Percentiles rank a stretch among this genome's conserved stretches.
Conservation (phyloP, 92 coral and sea anemone species). For the Umimayanthus chanpuru region DNA sequence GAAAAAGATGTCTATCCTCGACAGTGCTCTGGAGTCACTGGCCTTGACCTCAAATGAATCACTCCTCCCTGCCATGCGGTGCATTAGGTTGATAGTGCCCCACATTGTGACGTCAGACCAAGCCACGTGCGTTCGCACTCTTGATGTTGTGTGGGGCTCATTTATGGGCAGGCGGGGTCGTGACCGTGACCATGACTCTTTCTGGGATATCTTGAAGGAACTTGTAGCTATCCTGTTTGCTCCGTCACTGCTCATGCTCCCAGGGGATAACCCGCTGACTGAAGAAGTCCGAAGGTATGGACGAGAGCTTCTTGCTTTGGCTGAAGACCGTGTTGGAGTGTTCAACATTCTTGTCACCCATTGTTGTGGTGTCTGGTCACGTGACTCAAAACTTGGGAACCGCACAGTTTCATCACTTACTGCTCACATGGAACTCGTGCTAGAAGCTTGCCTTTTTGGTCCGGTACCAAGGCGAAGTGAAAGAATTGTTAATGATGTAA, state of each 20-base stretch:
- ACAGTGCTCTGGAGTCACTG: conserved; percentile 72
- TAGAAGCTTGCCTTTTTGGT: conserved; percentile 79
- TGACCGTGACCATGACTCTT: conserved; percentile 62
- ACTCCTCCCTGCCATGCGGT: conserved; percentile 63
- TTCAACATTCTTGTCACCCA: conserved; percentile 78
- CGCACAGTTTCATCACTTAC: background rate
- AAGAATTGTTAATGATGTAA: conserved; percentile 66
- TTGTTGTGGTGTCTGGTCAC: conserved; percentile 74
- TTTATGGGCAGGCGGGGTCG: conserved; percentile 67
- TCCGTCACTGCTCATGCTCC: conserved; percentile 73
- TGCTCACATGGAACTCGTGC: conserved; percentile 62
- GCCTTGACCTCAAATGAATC: conserved; percentile 72
- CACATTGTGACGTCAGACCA: conserved; percentile 55
- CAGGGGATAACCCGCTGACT: conserved; percentile 71
- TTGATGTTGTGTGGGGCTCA: conserved; percentile 81
- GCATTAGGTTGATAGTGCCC: conserved; percentile 74
- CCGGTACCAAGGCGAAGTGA: conserved; percentile 74
- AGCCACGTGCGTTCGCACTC: conserved; percentile 52
- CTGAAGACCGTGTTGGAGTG: conserved; percentile 83
- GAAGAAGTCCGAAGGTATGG: conserved; percentile 60
- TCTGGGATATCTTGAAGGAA: conserved; percentile 77
- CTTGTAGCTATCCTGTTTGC: conserved; percentile 70
- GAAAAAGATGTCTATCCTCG: conserved; percentile 54
- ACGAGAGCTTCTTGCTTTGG: conserved; percentile 63
- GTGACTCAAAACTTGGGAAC: background rate